Percentiles rank a stretch among this genome's conserved stretches.
Evolutionary conservation across 2,113 vertebrate species (phyloP).

Genomic region (Xenopus laevis): DNA sequence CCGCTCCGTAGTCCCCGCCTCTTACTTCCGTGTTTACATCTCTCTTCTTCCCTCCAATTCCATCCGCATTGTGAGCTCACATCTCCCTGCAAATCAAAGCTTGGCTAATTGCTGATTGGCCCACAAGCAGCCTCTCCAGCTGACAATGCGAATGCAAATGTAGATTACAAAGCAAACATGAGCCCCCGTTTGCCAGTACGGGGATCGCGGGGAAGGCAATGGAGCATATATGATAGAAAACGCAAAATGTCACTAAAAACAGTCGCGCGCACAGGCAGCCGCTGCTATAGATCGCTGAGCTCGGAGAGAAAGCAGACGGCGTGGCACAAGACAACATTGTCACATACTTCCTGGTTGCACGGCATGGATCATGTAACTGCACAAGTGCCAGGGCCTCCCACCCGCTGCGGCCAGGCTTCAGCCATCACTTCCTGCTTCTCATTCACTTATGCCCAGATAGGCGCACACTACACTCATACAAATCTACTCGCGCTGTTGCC

Average conservation of each 20-base stretch:
- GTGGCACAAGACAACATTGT: constrained; percentile 78
- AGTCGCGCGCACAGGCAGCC: too few species aligned
- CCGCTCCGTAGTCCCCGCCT: constrained; percentile 13
- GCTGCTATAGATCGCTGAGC: not conserved
- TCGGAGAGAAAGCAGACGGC: constrained; percentile 63
- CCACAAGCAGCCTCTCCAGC: constrained; percentile 13
- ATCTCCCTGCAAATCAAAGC: constrained; percentile 41
- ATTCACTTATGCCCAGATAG: too few species aligned
- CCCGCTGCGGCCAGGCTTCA: constrained; percentile 65
- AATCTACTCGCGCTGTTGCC: constrained; percentile 44
- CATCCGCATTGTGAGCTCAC: constrained; percentile 58
- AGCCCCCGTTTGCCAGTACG: constrained; percentile 52
- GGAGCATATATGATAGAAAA: too few species aligned
- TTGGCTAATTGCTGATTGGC: constrained; percentile 54
- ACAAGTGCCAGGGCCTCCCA: constrained; percentile 34
- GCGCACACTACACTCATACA: not conserved
- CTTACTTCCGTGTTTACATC: constrained; percentile 73
- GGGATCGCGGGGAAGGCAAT: not conserved
- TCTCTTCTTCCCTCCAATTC: constrained; percentile 66
- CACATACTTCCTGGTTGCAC: constrained; percentile 87
- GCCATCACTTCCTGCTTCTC: constrained; percentile 79
- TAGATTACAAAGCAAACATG: constrained; percentile 52
- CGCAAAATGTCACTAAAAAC: too few species aligned
- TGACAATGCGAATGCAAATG: constrained; percentile 46
- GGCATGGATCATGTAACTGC: constrained; percentile 46